phyloP scores from a whole-genome alignment of 2,113 vertebrate species.

The Axis porcinus region DNA sequence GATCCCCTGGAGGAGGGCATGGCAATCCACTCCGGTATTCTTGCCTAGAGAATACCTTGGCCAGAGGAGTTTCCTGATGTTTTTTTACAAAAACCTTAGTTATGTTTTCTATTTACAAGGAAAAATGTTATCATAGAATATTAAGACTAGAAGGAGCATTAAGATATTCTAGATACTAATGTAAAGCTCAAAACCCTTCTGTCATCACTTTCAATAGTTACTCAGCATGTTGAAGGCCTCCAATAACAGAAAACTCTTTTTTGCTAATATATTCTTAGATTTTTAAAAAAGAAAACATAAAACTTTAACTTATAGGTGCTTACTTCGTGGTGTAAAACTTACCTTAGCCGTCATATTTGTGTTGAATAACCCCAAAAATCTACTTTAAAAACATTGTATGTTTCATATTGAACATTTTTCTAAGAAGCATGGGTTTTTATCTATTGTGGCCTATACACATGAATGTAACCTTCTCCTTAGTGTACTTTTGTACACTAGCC shows the following conservation, averaged over 20 bases:
- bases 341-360: background rate
- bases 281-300: background rate
- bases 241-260: background rate
- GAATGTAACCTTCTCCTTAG: background rate
- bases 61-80: background rate
- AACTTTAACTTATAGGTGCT: background rate
- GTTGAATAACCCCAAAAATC: background rate
- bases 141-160: background rate
- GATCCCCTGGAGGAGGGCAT: background rate
- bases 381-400: background rate
- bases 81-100: background rate
- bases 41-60: background rate
- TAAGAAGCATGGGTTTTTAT: background rate
- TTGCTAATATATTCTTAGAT: background rate
- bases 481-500: background rate
- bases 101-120: background rate
- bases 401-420: background rate
- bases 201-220: background rate
- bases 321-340: background rate
- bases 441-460: background rate
- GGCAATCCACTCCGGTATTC: background rate
- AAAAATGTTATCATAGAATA: background rate
- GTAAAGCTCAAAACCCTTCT: background rate
- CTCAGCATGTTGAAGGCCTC: background rate
- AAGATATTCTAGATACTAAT: background rate